Evolutionary conservation across 2,113 vertebrate genomes (phyloP).

Genomic region (Esox niger): DNA sequence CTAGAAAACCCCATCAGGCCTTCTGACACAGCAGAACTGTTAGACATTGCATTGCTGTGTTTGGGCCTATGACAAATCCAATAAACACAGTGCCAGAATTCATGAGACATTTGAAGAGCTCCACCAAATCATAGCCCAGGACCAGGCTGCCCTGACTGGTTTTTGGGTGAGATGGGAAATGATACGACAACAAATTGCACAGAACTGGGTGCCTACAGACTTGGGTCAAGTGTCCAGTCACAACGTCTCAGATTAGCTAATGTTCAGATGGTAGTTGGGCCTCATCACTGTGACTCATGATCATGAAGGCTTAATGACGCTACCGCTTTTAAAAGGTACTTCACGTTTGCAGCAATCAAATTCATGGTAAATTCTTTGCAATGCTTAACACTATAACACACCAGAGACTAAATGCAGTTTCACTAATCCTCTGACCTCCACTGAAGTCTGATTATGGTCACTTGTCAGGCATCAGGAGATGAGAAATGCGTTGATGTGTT

Average conservation of each 20-base stretch:
- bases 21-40: constrained; percentile 35
- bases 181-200: constrained; percentile 46
- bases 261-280: background rate
- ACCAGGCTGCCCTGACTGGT: constrained; percentile 12
- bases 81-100: constrained; percentile 39
- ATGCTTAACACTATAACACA: too few relatives aligned
- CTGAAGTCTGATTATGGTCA: background rate
- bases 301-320: too few relatives aligned
- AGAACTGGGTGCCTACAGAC: constrained; percentile 38
- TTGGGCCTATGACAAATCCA: constrained; percentile 50
- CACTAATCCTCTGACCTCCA: background rate
- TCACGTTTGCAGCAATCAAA: too few relatives aligned
- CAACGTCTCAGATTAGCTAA: background rate
- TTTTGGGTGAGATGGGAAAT: constrained; percentile 12
- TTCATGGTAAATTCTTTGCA: too few relatives aligned
- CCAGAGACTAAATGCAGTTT: background rate
- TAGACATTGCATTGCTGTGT: constrained; percentile 48
- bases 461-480: constrained; percentile 2
- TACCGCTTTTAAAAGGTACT: too few relatives aligned
- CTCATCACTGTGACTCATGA: constrained; percentile 1
- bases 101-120: constrained; percentile 29
- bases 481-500: background rate
- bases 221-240: constrained; percentile 8
- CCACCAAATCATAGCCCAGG: constrained; percentile 20
- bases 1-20: constrained; percentile 14